A percentile compares a stretch with the other conserved stretches of the same genome.
Conservation (phyloP, 2,113 vertebrate species). For the Thryonomys swinderianus region DNA sequence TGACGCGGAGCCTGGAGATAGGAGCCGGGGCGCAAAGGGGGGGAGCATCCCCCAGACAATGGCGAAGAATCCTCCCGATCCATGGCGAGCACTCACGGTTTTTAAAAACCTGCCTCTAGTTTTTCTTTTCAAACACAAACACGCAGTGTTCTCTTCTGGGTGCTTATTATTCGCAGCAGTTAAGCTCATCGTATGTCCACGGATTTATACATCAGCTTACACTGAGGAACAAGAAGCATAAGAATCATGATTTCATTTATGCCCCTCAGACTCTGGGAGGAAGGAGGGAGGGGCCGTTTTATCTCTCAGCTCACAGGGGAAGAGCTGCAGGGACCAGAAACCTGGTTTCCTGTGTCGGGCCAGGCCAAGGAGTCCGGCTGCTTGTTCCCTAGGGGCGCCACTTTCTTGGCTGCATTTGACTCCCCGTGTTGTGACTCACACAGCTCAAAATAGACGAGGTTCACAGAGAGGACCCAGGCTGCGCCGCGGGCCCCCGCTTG, state of each 20-base stretch:
- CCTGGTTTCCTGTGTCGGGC: constrained; percentile 21
- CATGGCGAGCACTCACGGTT: constrained; percentile 25
- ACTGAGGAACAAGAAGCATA: constrained; percentile 56
- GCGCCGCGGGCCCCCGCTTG: not conserved
- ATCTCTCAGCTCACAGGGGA: not conserved
- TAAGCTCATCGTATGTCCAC: constrained; percentile 54
- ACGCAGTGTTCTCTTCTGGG: constrained; percentile 42
- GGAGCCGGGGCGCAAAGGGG: constrained; percentile 76
- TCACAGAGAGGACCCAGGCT: constrained; percentile 18
- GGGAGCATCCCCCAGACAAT: constrained; percentile 77
- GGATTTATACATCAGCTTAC: constrained; percentile 66
- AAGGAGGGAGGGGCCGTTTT: not conserved
- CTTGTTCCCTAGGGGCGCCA: constrained; percentile 52
- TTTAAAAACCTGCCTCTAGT: not conserved
- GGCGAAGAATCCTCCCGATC: constrained; percentile 64
- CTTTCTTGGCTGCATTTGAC: constrained; percentile 18
- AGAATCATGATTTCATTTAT: constrained; percentile 59
- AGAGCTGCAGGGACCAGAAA: not conserved
- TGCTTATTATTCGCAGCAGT: constrained; percentile 62
- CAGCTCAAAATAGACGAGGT: constrained; percentile 57
- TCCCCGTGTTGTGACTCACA: constrained; percentile 62
- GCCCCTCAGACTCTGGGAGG: not conserved
- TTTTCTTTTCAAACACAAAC: constrained; percentile 67
- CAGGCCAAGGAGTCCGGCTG: constrained; percentile 25
- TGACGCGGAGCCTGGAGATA: constrained; percentile 85